These are phyloP conservation scores for Seira ritae DNA, from an alignment of 2,888 invertebrate genomes.

Conservation along the genomic window DNA sequence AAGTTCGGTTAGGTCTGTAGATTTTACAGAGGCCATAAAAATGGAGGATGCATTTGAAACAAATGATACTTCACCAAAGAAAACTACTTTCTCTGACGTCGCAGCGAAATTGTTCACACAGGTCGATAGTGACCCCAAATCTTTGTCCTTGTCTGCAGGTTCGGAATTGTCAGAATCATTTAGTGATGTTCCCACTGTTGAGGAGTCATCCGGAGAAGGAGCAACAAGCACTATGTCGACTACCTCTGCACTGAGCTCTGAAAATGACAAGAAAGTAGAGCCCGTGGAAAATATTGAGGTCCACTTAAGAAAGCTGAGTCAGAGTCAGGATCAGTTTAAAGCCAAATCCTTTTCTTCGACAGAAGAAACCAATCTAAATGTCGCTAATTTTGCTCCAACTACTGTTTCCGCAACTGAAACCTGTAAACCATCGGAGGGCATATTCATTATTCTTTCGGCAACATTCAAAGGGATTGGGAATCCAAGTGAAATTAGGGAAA, in stretches of 20 bases:
- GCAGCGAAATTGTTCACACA: conserved; percentile 39
- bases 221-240: too few species aligned
- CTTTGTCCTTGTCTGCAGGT: too few species aligned
- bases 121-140: neutral
- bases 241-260: neutral
- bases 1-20: too few species aligned
- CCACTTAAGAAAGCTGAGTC: too few species aligned
- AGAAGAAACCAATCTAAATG: too few species aligned
- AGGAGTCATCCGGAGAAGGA: too few species aligned
- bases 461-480: conserved; percentile 59
- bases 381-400: neutral
- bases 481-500: conserved; percentile 47
- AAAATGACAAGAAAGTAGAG: neutral
- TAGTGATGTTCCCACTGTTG: too few species aligned
- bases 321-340: too few species aligned
- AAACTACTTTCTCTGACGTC: conserved; percentile 46
- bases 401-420: neutral
- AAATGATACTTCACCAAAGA: neutral
- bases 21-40: too few species aligned
- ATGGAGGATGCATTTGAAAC: neutral
- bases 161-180: too few species aligned
- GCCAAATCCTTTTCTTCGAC: too few species aligned
- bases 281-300: neutral
- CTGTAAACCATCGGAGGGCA: conserved; percentile 9
- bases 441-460: conserved; percentile 43